Base-by-base conservation (phyloP, 1,140 invertebrate species). In the Battus philenor region DNA sequence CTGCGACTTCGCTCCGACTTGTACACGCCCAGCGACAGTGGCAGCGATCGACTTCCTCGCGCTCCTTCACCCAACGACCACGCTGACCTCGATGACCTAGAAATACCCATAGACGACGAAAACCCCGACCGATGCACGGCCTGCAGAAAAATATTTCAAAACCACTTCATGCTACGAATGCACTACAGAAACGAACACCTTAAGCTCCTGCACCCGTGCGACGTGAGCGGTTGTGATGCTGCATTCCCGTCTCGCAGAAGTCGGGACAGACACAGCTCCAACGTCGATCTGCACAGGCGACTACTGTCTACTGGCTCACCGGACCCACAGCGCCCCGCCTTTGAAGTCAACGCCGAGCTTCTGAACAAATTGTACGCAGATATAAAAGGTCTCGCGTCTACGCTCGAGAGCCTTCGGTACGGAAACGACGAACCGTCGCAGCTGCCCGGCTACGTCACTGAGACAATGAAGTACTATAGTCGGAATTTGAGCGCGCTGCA, bases 121-220 rank as follows among this genome's bases (percentile, higher is more conserved):
- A 94, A 95, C 70, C 95, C 95, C 0, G 89, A 94, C 15, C 88
- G 93, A 44, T 98, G 96, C 82, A 92, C 93, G 0, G 93, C 93
- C 2, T 98, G 96, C 73, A 94, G 94, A n/a, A 96, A 97, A 84
- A 90, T 94, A 67, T 97, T 97, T 88, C 94, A 95, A 68, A 97
- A 96, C 76, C 94, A 95, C 77, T 97, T 97, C 72, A 93, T 93
- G 8, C 91, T 97, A 16, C 96, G 96, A 65, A 95, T 94, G 10
- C 96, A 97, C 69, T 97, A 95, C 79, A 94, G 95, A 82, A 97
- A 95, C 73, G 95, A 96, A 8, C 96, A 97, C 80, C 88, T 97
- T 29, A 97, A 97, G 70, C 74, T 97, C 56, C 95, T 96, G 91
- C 96, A 97, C 75, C 93, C 93, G 27, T 97, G 96, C 82, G 95